Base-by-base conservation (phyloP, 2,888 invertebrate genomes). In the Pristionchus mayeri region DNA sequence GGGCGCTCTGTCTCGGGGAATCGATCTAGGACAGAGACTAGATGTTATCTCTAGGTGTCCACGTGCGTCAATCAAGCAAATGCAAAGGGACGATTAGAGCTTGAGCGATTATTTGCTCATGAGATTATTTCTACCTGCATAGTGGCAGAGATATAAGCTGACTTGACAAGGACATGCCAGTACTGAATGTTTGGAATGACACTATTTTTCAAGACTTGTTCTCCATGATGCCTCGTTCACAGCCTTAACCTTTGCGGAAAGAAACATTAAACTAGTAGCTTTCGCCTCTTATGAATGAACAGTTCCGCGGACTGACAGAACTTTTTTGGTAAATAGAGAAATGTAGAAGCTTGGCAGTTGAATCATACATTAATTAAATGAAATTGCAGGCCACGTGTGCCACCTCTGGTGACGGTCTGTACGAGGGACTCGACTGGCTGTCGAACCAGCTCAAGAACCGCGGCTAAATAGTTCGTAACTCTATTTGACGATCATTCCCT, bases 361-460 rank as follows among this genome's bases (percentile, higher is more conserved):
- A n/a, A n/a, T n/a, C n/a, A n/a, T n/a, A n/a, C n/a, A n/a, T n/a
- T 48, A 48, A 48, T 48, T 7, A 48, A 48, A 16, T 11, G 16
- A 7, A 40, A 40, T 40, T 94, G 82, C 93, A 94, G 90, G 93
- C 94, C 1, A 94, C 94, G 3, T 99, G 98, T 95, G 99, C 98
- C 94, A 98, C 98, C 91, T 97, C 97, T 93, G 98, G 98, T 91
- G 98, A 98, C 94, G 98, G 99, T 89, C 95, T 98, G 90, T 98
- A 98, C 94, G 98, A 99, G 95, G 98, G 98, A 92, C 96, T 99
- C 93, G 98, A 99, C 95, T 99, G 98, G 99, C 96, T 99, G 94
- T 98, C 98, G 95, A 98, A 97, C 95, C 97, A 98, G 95, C 95
- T 99, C 94, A 98, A 98, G 95, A 98, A 97, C 95, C 90, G 92